Percentiles rank a stretch among this genome's conserved stretches.
phyloP scores from a whole-genome alignment of 2,113 vertebrate species.

The Ceyx melanurus region DNA sequence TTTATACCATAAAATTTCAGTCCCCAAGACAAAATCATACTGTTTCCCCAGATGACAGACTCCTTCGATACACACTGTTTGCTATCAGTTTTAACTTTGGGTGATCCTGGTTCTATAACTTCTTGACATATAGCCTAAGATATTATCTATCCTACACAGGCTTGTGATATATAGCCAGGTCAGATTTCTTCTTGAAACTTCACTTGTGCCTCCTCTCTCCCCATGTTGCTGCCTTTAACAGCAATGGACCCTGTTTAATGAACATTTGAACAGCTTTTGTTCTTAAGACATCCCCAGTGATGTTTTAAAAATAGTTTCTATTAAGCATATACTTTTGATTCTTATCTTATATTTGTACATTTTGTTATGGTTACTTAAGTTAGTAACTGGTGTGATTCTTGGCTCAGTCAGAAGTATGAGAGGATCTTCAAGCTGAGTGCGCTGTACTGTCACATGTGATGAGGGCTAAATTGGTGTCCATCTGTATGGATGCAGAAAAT shows the following conservation, averaged over 20 bases:
- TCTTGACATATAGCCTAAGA: not conserved
- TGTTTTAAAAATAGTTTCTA: not conserved
- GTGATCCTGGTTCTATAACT: not conserved
- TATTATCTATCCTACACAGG: not conserved
- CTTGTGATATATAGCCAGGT: accelerated
- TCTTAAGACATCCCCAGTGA: not conserved
- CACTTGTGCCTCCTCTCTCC: not conserved
- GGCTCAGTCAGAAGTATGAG: not conserved
- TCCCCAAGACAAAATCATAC: not conserved
- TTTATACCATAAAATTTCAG: no score
- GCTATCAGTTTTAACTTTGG: not conserved
- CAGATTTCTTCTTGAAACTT: not conserved
- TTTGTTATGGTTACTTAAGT: not conserved
- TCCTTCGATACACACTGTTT: not conserved
- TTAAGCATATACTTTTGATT: not conserved
- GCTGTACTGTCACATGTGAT: not conserved
- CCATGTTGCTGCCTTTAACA: not conserved
- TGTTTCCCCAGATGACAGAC: not conserved
- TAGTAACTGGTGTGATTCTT: not conserved
- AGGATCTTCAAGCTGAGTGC: not conserved
- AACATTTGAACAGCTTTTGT: not conserved
- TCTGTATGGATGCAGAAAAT: not conserved
- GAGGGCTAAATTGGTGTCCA: not conserved
- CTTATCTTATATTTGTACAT: not conserved
- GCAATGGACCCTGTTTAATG: not conserved